Evolutionary conservation across 1,140 invertebrate genomes (phyloP).

Genomic region (Drosophila repletoides): DNA sequence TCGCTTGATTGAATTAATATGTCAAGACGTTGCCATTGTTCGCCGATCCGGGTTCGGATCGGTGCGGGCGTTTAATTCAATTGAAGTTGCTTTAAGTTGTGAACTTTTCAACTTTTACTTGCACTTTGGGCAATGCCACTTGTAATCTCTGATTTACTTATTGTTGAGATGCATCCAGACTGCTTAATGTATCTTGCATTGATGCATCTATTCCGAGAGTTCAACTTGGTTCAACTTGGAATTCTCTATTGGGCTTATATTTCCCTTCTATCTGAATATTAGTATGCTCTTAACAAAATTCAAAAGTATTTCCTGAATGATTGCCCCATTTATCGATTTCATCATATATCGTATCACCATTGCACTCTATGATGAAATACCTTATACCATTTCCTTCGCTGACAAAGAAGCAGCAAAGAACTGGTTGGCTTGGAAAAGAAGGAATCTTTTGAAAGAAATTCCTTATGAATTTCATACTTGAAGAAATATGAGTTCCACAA

Average conservation of each 20-base stretch:
- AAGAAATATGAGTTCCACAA: slow-evolving; percentile 23
- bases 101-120: slow-evolving; percentile 69
- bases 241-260: no score
- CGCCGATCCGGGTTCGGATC: slow-evolving; percentile 34
- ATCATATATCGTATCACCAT: slow-evolving; percentile 11
- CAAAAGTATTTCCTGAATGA: no score
- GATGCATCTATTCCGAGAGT: neutral
- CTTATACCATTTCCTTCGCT: neutral
- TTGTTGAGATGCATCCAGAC: neutral
- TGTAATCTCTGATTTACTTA: slow-evolving; percentile 6
- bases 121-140: neutral
- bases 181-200: neutral
- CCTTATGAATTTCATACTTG: slow-evolving; percentile 8
- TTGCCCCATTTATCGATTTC: no score
- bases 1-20: slow-evolving; percentile 77
- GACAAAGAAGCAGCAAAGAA: neutral
- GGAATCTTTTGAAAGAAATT: slow-evolving; percentile 29
- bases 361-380: slow-evolving; percentile 62
- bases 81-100: slow-evolving; percentile 62
- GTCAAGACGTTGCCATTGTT: slow-evolving; percentile 56
- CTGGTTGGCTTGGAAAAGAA: slow-evolving; percentile 8
- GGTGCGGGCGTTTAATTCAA: slow-evolving; percentile 55
- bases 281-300: no score
- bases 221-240: no score
- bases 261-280: no score